Evolutionary conservation across 2,888 invertebrate genomes (phyloP).

Genomic region (Microctonus brassicae): DNA sequence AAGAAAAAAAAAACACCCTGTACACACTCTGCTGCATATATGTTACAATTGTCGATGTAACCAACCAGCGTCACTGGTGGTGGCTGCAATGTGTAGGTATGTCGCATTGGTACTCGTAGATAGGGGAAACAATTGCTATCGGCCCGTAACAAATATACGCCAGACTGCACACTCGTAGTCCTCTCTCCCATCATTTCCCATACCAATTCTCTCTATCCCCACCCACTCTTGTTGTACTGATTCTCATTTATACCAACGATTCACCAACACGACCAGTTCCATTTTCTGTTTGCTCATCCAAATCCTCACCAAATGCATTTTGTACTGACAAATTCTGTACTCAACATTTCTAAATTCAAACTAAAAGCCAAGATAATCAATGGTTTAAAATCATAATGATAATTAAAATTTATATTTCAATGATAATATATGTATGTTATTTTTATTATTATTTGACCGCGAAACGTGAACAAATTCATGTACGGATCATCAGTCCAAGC

Average conservation of each 20-base stretch:
- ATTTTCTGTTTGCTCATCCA: constrained; percentile 13
- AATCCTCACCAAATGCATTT: constrained; percentile 1
- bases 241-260: not conserved
- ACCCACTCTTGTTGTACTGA: not conserved
- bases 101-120: constrained; percentile 65
- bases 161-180: constrained; percentile 50
- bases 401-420: not conserved
- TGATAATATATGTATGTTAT: not conserved
- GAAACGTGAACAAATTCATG: not conserved
- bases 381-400: not conserved
- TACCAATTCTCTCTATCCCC: not conserved
- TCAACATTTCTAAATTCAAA: constrained; percentile 1
- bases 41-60: constrained; percentile 47
- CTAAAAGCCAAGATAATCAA: not conserved
- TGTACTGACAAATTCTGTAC: too few relatives aligned
- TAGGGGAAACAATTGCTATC: constrained; percentile 66
- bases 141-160: constrained; percentile 63
- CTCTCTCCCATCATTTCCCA: not conserved
- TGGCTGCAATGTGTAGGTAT: constrained; percentile 52
- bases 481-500: constrained; percentile 2
- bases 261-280: not conserved
- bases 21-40: not conserved
- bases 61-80: constrained; percentile 50
- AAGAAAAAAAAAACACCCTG: too few relatives aligned
- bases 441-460: not conserved